These are phyloP conservation scores for Chaenogobius annularis DNA, from an alignment of 2,113 vertebrate species.

Conservation along the genomic window DNA sequence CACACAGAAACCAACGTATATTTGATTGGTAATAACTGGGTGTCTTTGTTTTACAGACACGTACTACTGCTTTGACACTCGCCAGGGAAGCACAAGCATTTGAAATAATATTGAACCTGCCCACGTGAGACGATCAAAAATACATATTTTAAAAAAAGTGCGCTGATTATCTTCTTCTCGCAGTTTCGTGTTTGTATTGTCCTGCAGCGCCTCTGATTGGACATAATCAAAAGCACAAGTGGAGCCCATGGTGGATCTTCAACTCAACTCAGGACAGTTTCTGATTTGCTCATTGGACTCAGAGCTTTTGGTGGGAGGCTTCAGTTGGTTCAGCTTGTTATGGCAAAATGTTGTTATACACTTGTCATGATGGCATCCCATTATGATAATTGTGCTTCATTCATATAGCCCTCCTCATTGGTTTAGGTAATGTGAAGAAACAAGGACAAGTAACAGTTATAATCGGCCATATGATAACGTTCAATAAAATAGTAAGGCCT, in stretches of 20 bases:
- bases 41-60: too few relatives aligned
- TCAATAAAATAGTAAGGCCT: not conserved
- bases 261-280: too few relatives aligned
- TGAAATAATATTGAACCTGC: not conserved
- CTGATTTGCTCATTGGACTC: too few relatives aligned
- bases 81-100: not conserved
- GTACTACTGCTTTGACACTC: not conserved
- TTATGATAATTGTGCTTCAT: too few relatives aligned
- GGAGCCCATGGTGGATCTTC: too few relatives aligned
- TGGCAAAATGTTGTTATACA: too few relatives aligned
- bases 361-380: too few relatives aligned
- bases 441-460: not conserved
- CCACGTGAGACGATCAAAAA: not conserved
- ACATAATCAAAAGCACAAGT: too few relatives aligned
- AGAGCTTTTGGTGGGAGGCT: not conserved
- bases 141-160: too few relatives aligned
- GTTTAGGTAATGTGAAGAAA: not conserved
- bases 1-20: not conserved
- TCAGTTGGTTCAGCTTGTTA: not conserved
- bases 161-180: too few relatives aligned
- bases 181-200: not conserved
- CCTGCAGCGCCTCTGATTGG: not conserved
- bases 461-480: not conserved
- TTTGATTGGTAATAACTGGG: not conserved
- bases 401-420: too few relatives aligned